Percentiles rank a stretch among this genome's conserved stretches.
Conservation (phyloP, 1,140 invertebrate genomes). For the Meloidogyne exigua region DNA sequence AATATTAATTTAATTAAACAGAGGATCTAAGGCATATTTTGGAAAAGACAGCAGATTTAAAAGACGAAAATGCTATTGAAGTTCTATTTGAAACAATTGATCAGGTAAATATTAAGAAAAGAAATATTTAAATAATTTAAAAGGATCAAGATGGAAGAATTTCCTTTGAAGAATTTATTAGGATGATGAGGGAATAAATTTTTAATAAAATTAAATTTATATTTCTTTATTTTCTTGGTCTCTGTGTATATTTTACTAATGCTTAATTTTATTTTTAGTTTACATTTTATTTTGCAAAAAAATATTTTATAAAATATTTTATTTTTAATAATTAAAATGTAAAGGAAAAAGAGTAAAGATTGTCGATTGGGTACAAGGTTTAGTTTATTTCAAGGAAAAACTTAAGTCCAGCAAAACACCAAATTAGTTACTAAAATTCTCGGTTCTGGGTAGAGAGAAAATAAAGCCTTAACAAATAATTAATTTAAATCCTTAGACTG, state of each 20-base stretch:
- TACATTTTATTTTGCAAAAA: no score
- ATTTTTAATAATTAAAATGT: no score
- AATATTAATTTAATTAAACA: slow-evolving; percentile 32
- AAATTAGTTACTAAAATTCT: no score
- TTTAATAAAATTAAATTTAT: not conserved
- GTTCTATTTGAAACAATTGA: slow-evolving; percentile 46
- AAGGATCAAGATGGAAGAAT: slow-evolving; percentile 54
- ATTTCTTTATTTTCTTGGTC: not conserved
- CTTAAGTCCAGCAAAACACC: no score
- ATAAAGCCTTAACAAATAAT: no score
- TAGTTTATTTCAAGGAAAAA: no score
- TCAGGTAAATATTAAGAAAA: not conserved
- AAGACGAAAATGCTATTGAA: slow-evolving; percentile 39
- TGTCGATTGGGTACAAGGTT: no score
- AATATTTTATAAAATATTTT: no score
- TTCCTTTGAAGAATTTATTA: slow-evolving; percentile 52
- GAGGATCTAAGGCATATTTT: slow-evolving; percentile 54
- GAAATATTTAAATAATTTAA: slow-evolving; percentile 29
- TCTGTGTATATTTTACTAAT: not conserved
- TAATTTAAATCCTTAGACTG: no score
- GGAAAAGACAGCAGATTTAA: slow-evolving; percentile 46
- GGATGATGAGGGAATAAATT: slow-evolving; percentile 46
- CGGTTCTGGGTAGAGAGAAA: no score
- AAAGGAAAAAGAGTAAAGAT: no score
- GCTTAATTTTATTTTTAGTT: not conserved